Percentiles rank a stretch among this genome's conserved stretches.
phyloP scores from a whole-genome alignment of 2,113 vertebrate species.

The Sinocyclocheilus anshuiensis region DNA sequence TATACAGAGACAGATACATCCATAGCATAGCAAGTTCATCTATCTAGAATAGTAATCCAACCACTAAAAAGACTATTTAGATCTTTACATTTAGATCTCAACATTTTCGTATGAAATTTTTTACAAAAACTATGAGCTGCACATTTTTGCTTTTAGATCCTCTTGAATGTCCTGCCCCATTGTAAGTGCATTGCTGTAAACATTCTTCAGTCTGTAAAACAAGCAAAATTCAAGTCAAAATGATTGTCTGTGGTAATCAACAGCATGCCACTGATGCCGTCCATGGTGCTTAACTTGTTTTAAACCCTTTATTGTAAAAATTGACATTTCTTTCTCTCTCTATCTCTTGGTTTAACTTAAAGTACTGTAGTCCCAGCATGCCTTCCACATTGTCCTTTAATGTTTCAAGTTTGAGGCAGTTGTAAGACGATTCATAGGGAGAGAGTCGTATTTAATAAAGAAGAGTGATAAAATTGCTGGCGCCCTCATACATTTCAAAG shows the following conservation, averaged over 20 bases:
- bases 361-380: constrained; percentile 56
- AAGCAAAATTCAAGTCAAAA: background rate
- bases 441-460: constrained; percentile 87
- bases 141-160: background rate
- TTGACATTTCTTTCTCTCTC: background rate
- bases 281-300: background rate
- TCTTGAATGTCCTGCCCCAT: background rate
- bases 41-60: background rate
- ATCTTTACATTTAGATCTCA: background rate
- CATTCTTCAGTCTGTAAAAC: background rate
- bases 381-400: constrained; percentile 79
- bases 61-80: background rate
- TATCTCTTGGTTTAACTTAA: constrained; percentile 14
- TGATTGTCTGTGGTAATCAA: background rate
- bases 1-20: background rate
- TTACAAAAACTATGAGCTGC: background rate
- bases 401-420: constrained; percentile 85
- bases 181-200: constrained; percentile 1
- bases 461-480: constrained; percentile 90
- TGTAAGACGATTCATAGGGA: constrained; percentile 82
- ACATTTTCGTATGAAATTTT: background rate
- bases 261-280: background rate
- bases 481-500: constrained; percentile 91
- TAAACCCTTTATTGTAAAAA: background rate
- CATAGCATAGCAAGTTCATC: background rate